Evolutionary conservation across 2,888 invertebrate genomes (phyloP).

Genomic region (Diloba caeruleocephala): DNA sequence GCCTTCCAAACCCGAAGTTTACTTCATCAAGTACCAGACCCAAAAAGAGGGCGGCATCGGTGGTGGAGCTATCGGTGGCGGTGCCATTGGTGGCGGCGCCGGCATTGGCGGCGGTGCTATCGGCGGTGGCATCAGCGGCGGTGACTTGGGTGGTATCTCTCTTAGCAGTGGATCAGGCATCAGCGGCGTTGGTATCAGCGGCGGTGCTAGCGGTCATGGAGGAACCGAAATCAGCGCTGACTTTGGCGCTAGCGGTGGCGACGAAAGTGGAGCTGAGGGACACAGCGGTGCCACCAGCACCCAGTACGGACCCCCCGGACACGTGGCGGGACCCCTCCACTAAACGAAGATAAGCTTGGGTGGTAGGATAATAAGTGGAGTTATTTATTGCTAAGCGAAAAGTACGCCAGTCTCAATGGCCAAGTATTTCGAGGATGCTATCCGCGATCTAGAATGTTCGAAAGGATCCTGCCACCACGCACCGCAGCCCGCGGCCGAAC

Average conservation of each 20-base stretch:
- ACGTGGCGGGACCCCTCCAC: conserved; percentile 85
- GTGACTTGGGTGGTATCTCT: conserved; percentile 65
- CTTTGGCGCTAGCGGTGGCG: conserved; percentile 73
- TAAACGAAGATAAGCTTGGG: conserved; percentile 67
- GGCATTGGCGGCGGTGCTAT: conserved; percentile 66
- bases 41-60: conserved; percentile 88
- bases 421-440: conserved; percentile 17
- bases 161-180: conserved; percentile 69
- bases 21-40: conserved; percentile 96
- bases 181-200: conserved; percentile 68
- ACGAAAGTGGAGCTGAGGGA: conserved; percentile 66
- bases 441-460: conserved; percentile 22
- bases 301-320: conserved; percentile 87
- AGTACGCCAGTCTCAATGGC: conserved; percentile 45
- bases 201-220: conserved; percentile 68
- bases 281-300: conserved; percentile 80
- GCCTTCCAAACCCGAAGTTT: conserved; percentile 96
- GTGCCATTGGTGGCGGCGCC: conserved; percentile 71
- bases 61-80: conserved; percentile 75
- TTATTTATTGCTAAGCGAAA: conserved; percentile 73
- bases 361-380: conserved; percentile 70
- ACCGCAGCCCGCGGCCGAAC: conserved; percentile 66
- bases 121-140: conserved; percentile 68
- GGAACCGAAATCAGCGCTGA: conserved; percentile 73
- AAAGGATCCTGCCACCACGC: conserved; percentile 55